Conservation (phyloP, 2,113 vertebrate genomes). For the Mesocricetus auratus region DNA sequence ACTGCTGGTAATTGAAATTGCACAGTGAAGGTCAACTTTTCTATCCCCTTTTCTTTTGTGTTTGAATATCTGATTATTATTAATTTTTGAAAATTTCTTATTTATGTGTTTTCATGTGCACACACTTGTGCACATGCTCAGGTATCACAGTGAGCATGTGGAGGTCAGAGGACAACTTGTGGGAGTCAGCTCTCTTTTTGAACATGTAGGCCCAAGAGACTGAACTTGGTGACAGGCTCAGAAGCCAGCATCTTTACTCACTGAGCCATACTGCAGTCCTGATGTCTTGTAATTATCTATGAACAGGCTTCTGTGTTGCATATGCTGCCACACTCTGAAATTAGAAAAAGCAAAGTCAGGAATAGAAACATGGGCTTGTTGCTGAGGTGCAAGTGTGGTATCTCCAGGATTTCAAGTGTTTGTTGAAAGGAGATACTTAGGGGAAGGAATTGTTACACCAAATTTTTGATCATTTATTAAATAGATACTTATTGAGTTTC, state of each 20-base stretch:
- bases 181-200: neutral
- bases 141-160: neutral
- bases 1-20: constrained; percentile 65
- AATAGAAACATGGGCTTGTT: neutral
- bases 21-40: constrained; percentile 5
- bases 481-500: neutral
- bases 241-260: neutral
- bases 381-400: neutral
- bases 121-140: neutral
- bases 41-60: neutral
- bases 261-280: neutral
- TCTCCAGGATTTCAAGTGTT: constrained; percentile 1
- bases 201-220: too few species aligned
- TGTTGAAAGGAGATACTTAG: neutral
- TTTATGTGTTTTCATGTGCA: neutral
- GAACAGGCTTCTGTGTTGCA: neutral
- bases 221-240: neutral
- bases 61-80: constrained; percentile 33
- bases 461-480: neutral
- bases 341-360: neutral
- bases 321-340: neutral
- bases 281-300: neutral
- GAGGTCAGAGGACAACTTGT: neutral
- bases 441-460: neutral
- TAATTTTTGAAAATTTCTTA: neutral